Evolutionary conservation across 2,113 vertebrate species (phyloP), one percentile per base, ranked within the genome.

Genomic region (Gorsachius goisagi): DNA sequence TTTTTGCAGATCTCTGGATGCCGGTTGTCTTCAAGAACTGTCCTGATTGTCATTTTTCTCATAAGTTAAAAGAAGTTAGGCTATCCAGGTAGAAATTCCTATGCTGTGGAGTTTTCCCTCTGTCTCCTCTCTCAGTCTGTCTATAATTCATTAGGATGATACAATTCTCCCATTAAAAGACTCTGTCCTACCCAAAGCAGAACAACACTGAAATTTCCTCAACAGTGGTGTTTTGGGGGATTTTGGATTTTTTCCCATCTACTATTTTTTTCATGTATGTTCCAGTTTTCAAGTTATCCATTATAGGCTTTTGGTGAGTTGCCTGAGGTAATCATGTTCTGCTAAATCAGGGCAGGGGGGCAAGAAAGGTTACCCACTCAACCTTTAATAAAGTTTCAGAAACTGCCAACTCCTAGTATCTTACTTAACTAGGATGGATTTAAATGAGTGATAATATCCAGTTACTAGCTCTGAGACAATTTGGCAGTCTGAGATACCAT

Each of bases 381-480:
- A 35, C 50, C 58, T 87, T 78, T 82, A 64, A 35, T 59, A 73
- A 89, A 92, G 28, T 88, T 91, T 87, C 74, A 95, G 66, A 26
- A 88, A 79, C 58, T 82, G 53, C 53, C 80, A 78, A 9, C 53
- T 87, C 64, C 24, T 60, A 87, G 92, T 13, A 78, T 78, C 59
- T 84, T 72, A 33, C 78, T 96, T 86, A 91, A 89, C 58, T 67
- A 58, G 56, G 59, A 82, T 95, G 37, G n/a, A 83, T 95, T 95
- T 76, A 87, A 89, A 79, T 66, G 50, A 69, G 80, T 39, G 60
- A 89, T 75, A 95, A 69, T 95, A 95, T 92, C 62, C 73, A 94
- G 89, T 95, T 94, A 94, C 95, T 84, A 92, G 26, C 37, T 91
- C 80, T 89, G 89, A 95, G 95, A 95, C 41, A 89, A 39, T 95